A percentile compares a stretch with the other conserved stretches of the same genome.
Conservation (phyloP, 2,113 vertebrate species). For the Barbus barbus region DNA sequence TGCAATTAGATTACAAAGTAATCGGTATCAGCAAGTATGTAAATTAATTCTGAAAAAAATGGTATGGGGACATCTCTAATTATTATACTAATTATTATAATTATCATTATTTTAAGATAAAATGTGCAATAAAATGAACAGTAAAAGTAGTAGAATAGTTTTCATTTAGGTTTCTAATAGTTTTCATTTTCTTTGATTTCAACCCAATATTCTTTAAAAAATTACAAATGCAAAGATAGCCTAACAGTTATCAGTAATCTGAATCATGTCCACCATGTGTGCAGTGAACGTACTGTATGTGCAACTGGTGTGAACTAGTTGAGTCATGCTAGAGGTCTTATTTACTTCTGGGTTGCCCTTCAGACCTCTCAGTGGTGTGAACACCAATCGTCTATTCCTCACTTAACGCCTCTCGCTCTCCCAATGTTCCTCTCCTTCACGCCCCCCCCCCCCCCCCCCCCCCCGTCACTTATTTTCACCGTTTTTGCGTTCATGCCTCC, state of each 20-base stretch:
- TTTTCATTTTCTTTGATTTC: no score
- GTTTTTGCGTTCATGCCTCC: conserved; percentile 53
- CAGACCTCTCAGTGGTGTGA: neutral
- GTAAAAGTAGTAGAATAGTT: no score
- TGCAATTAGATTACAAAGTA: no score
- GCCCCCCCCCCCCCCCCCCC: neutral
- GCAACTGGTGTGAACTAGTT: neutral
- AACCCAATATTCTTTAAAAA: no score
- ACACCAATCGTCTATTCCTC: neutral
- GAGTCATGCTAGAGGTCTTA: conserved; percentile 11
- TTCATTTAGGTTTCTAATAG: no score
- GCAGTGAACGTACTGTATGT: neutral
- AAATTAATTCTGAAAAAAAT: no score
- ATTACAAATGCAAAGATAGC: neutral
- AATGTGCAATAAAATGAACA: no score
- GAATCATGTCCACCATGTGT: neutral
- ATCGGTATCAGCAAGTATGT: no score
- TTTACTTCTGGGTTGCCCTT: neutral
- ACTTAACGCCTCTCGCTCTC: conserved; percentile 15
- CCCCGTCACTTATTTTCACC: conserved; percentile 19
- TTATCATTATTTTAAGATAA: no score
- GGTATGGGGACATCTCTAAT: no score
- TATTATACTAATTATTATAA: no score
- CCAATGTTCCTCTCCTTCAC: neutral
- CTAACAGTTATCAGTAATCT: neutral